Base-by-base conservation (phyloP, 1,140 invertebrate genomes). In the Sitodiplosis mosellana region DNA sequence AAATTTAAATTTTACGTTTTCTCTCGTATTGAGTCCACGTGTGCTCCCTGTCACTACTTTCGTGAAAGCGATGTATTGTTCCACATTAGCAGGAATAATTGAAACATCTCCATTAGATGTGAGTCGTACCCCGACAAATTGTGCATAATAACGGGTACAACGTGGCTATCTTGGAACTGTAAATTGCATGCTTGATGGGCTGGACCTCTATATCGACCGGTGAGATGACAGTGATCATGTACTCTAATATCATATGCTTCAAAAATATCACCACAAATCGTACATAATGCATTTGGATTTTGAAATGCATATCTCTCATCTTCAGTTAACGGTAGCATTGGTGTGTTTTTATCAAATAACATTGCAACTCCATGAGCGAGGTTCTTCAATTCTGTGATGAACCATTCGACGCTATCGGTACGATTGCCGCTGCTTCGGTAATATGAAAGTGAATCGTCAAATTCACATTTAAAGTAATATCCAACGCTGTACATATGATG, bases 161-260 rank as follows among this genome's bases (percentile, higher is more conserved):
- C 59, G 48, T 53, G 50, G 20, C 49, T 10, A 34, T 55, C 45
- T 52, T 58, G 50, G 53, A 53, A 64, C 46, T 61, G 52, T 21
- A 65, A 38, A 53, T 68, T 68, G 49, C 61, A 66, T 14, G 17
- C 20, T 12, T 54, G 46, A 55, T 67, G 63, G 0, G 61, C 61
- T 15, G 52, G 20, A 19, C 58, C 59, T 49, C 64, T 46, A 55
- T 56, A 57, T 50, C 53, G 45, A 15, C 55, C 61, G 21, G 54
- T 65, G 7, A 60, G 52, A 52, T 65, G 60, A 54, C 51, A 51
- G 54, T 65, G 60, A 51, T 66, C 58, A 21, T 33, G 34, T 17
- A 59, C 53, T 51, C 14, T 40, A 40, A 40, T 18, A 40, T 54
- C 55, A 47, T 48, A 37, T 46, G 53, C 36, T 42, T 34, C 36